Evolutionary conservation across 23 tunicate species (phyloP), one percentile per base, ranked within the genome.

Genomic region (Halocynthia roretzi): DNA sequence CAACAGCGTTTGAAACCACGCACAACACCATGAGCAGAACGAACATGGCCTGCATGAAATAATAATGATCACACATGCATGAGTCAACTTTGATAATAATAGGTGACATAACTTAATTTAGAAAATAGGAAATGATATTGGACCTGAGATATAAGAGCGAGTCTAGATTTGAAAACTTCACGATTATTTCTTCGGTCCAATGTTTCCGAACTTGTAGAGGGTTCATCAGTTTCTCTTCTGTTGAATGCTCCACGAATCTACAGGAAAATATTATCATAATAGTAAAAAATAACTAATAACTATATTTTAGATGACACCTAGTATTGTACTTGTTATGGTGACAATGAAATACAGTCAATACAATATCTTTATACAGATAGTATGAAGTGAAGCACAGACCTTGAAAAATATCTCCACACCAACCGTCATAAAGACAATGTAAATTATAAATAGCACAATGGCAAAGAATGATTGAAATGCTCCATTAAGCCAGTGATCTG

Each of bases 331-430:
- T 31, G 44, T 4, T 31, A 31, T 31, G 44, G 44, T 31, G 44
- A 31, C 44, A 31, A 31, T 31, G 44, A 31, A 31, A 31, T 31
- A 31, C 44, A 31, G 44, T 31, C 44, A 31, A 31, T 31, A 31
- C 44, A 31, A 31, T 31, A 31, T 31, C 44, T 31, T 31, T 9
- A 74, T 8, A 10, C 10, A 31, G 31, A 12, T 0, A 18, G 8
- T 10, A 20, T 19, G 11, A 80, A 11, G 61, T 14, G 54, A 21
- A 22, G 71, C 12, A 49, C 54, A 18, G 68, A 91, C 90, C 72
- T 93, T 93, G 74, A 87, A 93, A 83, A 78, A 93, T 40, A 93
- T 87, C 67, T 93, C 98, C 64, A 93, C 93, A 62, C 98, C 98
- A 78, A 93, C 77, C 11, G 92, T 82, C 67, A 93, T 79, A 67